Evolutionary conservation across 2,113 vertebrate genomes (phyloP), one percentile per base, ranked within the genome.

Genomic region (Xenopus borealis): DNA sequence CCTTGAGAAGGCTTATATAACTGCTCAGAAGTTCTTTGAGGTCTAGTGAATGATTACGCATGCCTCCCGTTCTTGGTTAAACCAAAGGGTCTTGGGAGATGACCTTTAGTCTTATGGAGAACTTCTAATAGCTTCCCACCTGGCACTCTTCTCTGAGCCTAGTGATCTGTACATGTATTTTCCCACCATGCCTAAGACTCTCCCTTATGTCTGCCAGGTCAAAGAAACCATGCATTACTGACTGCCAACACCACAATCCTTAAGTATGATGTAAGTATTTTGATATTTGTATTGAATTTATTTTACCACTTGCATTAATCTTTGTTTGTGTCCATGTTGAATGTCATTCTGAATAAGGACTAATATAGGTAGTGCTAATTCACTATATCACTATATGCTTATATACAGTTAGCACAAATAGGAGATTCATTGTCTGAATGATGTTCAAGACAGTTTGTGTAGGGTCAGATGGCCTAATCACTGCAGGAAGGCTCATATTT

Each of bases 1-100:
- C 73, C 73, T 69, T 69, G 73, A 69, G 83, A 83, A 77, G 72
- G 75, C 81, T 81, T 79, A 82, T 75, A 44, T 46, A 82, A 79
- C 81, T 82, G 81, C 80, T 80, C 76, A 78, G 83, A 81, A 79
- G 81, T 82, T 80, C 83, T 27, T 27, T 74, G 86, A 85, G 79
- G 84, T 81, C 79, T 80, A 6, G 33, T 40, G 33, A 40, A 84
- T 85, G 80, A 85, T 84, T 12, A 11, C 4, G 47, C 47, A 9
- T 50, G 5, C 47, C 47, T 50, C 14, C 33, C 33, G 5, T 2
- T 40, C 33, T 40, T 40, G 33, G 33, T 40, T 6, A 40, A 40
- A 40, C 5, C 33, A 40, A 40, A 40, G 33, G 33, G 33, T 40
- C 33, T 33, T 6, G 33, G 47, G 14, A 13, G 14, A 12, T 50